phyloP scores from a whole-genome alignment of 1,140 invertebrate genomes.

The Lasaia peninsularis region DNA sequence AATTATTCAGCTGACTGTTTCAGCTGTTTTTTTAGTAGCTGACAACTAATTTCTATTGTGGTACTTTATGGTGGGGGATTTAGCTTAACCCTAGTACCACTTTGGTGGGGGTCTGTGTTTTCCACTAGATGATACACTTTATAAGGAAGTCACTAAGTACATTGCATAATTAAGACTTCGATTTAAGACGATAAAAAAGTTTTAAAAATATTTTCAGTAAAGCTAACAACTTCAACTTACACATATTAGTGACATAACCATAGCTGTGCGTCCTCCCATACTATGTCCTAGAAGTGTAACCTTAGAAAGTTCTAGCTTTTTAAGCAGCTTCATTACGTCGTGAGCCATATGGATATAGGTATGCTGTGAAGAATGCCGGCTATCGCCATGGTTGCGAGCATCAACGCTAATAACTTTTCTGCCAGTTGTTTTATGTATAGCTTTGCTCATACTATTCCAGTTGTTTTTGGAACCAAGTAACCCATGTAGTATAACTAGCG shows the following conservation, averaged over 20 bases:
- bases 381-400: slow-evolving; percentile 95
- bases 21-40: too few species aligned
- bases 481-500: slow-evolving; percentile 93
- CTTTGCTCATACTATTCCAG: slow-evolving; percentile 90
- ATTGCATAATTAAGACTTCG: too few species aligned
- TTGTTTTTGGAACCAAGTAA: slow-evolving; percentile 91
- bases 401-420: slow-evolving; percentile 90
- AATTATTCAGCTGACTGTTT: too few species aligned
- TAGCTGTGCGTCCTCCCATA: slow-evolving; percentile 93
- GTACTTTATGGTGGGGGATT: too few species aligned
- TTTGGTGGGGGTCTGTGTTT: too few species aligned
- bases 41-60: too few species aligned
- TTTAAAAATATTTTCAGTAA: slow-evolving; percentile 10
- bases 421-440: slow-evolving; percentile 82
- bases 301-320: slow-evolving; percentile 81
- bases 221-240: slow-evolving; percentile 72
- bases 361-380: slow-evolving; percentile 86
- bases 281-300: slow-evolving; percentile 91
- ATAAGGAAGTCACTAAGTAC: too few species aligned
- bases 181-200: too few species aligned
- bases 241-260: slow-evolving; percentile 88
- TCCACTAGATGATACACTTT: too few species aligned
- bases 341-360: slow-evolving; percentile 86
- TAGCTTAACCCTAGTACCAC: too few species aligned
- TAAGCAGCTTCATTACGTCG: slow-evolving; percentile 85